Conservation (phyloP, 2,113 vertebrate genomes). For the Dascyllus trimaculatus region DNA sequence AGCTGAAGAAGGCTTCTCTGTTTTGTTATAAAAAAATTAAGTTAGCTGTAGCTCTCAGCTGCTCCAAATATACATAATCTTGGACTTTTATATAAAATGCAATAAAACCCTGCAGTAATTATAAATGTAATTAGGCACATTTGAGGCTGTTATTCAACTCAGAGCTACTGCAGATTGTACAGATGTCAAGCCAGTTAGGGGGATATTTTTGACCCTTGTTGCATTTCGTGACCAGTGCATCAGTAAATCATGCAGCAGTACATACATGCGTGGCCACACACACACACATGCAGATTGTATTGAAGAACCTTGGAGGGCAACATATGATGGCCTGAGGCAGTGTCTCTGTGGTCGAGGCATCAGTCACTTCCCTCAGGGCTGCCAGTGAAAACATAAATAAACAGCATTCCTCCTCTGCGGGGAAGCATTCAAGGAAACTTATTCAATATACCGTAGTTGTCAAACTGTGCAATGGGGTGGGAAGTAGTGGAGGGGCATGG, state of each 20-base stretch:
- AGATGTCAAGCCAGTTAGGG: too few relatives aligned
- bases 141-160: background rate
- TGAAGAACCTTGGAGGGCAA: constrained; percentile 68
- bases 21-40: constrained; percentile 24
- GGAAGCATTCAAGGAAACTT: constrained; percentile 25
- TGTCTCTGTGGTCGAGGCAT: constrained; percentile 66
- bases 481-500: background rate
- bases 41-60: background rate
- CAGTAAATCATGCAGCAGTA: background rate
- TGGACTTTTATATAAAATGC: too few relatives aligned
- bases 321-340: constrained; percentile 77
- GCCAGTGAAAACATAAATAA: constrained; percentile 64
- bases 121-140: too few relatives aligned
- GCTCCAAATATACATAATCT: too few relatives aligned
- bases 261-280: constrained; percentile 7
- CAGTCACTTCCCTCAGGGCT: constrained; percentile 70
- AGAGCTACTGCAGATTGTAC: too few relatives aligned
- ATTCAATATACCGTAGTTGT: background rate
- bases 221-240: too few relatives aligned
- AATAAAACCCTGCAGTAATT: too few relatives aligned
- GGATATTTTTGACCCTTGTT: too few relatives aligned
- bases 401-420: constrained; percentile 44
- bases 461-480: background rate
- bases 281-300: constrained; percentile 52
- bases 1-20: constrained; percentile 30